phyloP scores from a whole-genome alignment of 2,888 invertebrate species.

The Morpho deidamia region DNA sequence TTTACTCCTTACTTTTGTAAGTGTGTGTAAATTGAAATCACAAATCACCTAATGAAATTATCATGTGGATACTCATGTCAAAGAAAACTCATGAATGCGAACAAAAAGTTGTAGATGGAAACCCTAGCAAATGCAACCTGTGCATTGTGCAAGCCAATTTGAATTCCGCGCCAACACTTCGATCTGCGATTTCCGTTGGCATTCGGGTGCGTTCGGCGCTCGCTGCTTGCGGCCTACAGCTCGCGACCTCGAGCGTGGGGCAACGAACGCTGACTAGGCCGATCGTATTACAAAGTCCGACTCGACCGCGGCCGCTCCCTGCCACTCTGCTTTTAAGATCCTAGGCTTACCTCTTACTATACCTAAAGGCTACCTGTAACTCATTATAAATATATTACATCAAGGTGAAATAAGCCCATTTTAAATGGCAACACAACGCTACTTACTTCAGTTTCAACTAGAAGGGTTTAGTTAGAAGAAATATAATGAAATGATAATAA shows the following conservation, averaged over 20 bases:
- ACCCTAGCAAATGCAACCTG: conserved; percentile 8
- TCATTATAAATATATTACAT: conserved; percentile 39
- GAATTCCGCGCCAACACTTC: conserved; percentile 24
- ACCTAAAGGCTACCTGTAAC: conserved; percentile 55
- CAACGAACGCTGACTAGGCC: conserved; percentile 77
- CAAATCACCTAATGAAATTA: too few relatives aligned
- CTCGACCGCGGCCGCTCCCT: conserved; percentile 68
- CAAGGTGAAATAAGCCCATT: conserved; percentile 61
- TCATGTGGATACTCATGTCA: too few relatives aligned
- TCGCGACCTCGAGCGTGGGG: conserved; percentile 68
- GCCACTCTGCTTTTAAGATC: conserved; percentile 69
- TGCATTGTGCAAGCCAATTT: conserved; percentile 22
- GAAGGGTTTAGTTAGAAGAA: not conserved
- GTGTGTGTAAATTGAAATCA: too few relatives aligned
- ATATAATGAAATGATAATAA: too few relatives aligned
- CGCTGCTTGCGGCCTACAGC: conserved; percentile 13
- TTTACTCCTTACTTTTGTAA: too few relatives aligned
- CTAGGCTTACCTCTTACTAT: conserved; percentile 70
- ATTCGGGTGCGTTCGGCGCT: conserved; percentile 42
- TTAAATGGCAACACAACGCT: conserved; percentile 23
- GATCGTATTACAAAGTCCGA: conserved; percentile 77
- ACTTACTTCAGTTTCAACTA: conserved; percentile 6
- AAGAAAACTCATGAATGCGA: too few relatives aligned
- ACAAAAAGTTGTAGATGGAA: not conserved
- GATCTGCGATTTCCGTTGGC: conserved; percentile 45